Conservation (phyloP, 2,113 vertebrate species). For the Vanacampus margaritifer region DNA sequence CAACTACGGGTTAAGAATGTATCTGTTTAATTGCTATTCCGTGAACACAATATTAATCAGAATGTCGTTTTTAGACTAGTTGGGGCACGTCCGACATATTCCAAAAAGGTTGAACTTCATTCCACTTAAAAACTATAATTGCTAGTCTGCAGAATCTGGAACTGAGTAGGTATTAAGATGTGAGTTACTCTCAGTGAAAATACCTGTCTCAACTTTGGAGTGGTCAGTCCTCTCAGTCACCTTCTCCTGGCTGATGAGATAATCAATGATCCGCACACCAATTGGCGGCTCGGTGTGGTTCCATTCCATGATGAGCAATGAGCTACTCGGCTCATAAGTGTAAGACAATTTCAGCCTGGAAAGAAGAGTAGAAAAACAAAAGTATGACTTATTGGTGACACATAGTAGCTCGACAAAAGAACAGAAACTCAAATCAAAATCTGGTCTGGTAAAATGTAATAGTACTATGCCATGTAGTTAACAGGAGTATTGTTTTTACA, state of each 20-base stretch:
- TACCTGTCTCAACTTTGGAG: slow-evolving; percentile 96
- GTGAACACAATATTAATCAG: too few species aligned
- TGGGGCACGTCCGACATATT: too few species aligned
- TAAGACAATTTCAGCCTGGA: slow-evolving; percentile 86
- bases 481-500: not conserved
- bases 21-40: too few species aligned
- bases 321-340: slow-evolving; percentile 91
- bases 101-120: too few species aligned
- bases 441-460: not conserved
- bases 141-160: too few species aligned
- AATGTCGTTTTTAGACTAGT: too few species aligned
- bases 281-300: slow-evolving; percentile 91
- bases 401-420: not conserved
- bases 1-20: too few species aligned
- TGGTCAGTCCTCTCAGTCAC: slow-evolving; percentile 92
- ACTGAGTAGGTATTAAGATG: too few species aligned
- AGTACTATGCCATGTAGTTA: not conserved
- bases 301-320: slow-evolving; percentile 94
- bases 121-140: not conserved
- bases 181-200: slow-evolving; percentile 6
- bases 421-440: not conserved
- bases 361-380: slow-evolving; percentile 15
- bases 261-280: slow-evolving; percentile 91
- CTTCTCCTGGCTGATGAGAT: slow-evolving; percentile 96
- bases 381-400: not conserved